phyloP scores from a whole-genome alignment of 2,888 invertebrate species.

The Carabus problematicus region DNA sequence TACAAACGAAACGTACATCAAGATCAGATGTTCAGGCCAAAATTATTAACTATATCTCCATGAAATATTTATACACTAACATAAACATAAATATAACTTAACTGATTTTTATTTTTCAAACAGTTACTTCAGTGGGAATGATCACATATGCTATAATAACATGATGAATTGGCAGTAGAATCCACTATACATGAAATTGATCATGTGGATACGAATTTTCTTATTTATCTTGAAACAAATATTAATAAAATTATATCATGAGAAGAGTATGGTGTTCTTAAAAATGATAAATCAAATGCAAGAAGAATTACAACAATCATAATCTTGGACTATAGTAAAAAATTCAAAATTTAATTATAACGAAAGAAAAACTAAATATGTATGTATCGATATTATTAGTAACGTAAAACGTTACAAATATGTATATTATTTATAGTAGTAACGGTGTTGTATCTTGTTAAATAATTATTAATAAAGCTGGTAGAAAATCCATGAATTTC shows the following conservation, averaged over 20 bases:
- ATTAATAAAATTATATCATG: too few species aligned
- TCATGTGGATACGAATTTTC: too few species aligned
- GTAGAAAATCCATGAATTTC: constrained; percentile 11
- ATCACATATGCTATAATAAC: constrained; percentile 37
- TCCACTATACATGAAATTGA: constrained; percentile 18
- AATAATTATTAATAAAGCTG: constrained; percentile 10
- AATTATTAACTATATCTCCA: constrained; percentile 24
- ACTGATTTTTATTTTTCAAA: constrained; percentile 13
- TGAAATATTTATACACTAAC: constrained; percentile 22
- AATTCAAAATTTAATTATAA: constrained; percentile 15
- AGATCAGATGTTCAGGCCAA: constrained; percentile 7
- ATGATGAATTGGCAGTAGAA: constrained; percentile 38
- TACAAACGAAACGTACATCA: constrained; percentile 26
- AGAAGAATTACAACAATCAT: constrained; percentile 22
- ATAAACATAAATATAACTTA: constrained; percentile 3
- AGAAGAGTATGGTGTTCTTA: too few species aligned
- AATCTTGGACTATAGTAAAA: constrained; percentile 26
- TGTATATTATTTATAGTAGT: too few species aligned
- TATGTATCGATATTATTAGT: constrained; percentile 2
- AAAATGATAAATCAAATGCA: constrained; percentile 38
- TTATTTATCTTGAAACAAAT: too few species aligned
- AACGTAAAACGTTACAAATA: too few species aligned
- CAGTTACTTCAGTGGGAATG: constrained; percentile 33
- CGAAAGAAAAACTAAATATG: neutral
- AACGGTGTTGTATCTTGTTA: neutral